Base-by-base conservation (phyloP, 2,113 vertebrate species). In the Dicrurus megarhynchus region DNA sequence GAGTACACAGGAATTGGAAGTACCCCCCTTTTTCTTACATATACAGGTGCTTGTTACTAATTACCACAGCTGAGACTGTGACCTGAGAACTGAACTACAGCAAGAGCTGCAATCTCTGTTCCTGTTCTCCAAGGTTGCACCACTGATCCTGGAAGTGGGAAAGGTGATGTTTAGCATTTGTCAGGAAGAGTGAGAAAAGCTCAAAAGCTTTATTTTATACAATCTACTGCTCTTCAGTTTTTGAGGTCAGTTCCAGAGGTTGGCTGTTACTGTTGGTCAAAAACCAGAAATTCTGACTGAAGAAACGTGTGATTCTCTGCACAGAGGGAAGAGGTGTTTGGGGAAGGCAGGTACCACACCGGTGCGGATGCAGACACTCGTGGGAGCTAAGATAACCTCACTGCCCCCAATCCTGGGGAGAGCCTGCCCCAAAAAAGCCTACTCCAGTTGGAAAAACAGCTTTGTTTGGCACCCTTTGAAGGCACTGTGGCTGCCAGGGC, bases 61-160 rank as follows among this genome's bases (percentile, higher is more conserved):
- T 85, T 89, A 37, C 65, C 67, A 47, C 7, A 7, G 56, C 6
- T 55, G 33, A 70, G 61, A 64, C 26, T 39, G 60, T 69, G 90
- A 73, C 67, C 87, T 22, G 49, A 91, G 88, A 86, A 80, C 49
- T 82, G 68, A 96, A 79, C 75, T 61, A 44, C 81, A 78, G 53
- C 61, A 49, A 82, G 68, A 28, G 1, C 65, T 64, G 60, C 22
- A n/a, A 35, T 65, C 47, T 73, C 46, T 44, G 5, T 10, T 50
- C 64, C n/a, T 74, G 22, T 22, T 65, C 87, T 56, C 37, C 2
- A 4, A 63, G 32, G 76, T 9, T 84, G 68, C 2, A 13, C 28
- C 56, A 33, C 84, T 37, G 70, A 86, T 59, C 46, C 50, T 68
- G 46, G 44, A 44, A 63, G 69, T 16, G 33, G 55, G 79, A 85